Conservation (phyloP, 2,113 vertebrate genomes). For the Mustelus asterias region DNA sequence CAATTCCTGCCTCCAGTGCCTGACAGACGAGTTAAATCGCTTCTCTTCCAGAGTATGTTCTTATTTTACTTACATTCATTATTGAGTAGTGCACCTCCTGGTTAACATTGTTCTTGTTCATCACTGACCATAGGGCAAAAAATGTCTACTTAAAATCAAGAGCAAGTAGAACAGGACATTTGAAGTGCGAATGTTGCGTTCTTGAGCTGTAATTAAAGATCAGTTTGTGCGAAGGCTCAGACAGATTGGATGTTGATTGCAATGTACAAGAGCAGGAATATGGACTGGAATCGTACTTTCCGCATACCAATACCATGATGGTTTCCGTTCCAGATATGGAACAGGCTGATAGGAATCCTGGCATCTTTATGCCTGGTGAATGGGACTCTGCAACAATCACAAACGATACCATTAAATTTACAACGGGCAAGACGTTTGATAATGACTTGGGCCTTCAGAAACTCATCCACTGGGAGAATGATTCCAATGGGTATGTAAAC, state of each 20-base stretch:
- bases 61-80: not conserved
- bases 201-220: not conserved
- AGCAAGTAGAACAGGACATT: not conserved
- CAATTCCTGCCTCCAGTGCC: too few relatives aligned
- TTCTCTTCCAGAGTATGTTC: not conserved
- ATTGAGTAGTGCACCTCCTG: not conserved
- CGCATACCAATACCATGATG: not conserved
- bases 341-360: not conserved
- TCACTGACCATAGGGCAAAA: not conserved
- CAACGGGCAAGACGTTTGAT: too few relatives aligned
- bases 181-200: not conserved
- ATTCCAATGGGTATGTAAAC: not conserved
- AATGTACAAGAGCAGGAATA: too few relatives aligned
- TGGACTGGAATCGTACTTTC: not conserved
- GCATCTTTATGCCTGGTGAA: not conserved
- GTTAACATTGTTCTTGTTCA: not conserved
- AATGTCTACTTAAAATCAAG: not conserved
- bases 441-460: not conserved
- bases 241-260: not conserved
- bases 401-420: not conserved
- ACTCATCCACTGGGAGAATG: not conserved
- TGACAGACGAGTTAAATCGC: not conserved
- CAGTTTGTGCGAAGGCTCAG: not conserved
- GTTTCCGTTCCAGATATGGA: not conserved
- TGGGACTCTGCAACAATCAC: not conserved